A percentile compares a stretch with the other conserved stretches of the same genome.
These are phyloP conservation scores for Emydoidea blandingii DNA, from an alignment of 2,797 vertebrate genomes.

Conservation along the genomic window DNA sequence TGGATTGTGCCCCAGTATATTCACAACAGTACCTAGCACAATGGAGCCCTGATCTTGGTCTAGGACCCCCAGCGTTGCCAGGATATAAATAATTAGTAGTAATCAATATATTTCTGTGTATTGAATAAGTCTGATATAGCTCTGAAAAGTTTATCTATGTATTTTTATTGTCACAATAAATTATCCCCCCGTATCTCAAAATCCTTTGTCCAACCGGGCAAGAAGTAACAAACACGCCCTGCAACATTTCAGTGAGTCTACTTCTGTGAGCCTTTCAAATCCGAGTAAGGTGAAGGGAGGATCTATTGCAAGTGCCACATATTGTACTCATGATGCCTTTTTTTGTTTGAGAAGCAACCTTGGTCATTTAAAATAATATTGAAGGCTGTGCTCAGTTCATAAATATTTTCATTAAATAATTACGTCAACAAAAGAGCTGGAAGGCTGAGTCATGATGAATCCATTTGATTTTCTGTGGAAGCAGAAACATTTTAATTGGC, in stretches of 20 bases:
- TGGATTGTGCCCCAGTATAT: neutral
- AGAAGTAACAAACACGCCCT: accelerated
- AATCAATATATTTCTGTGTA: neutral
- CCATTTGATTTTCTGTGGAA: slow-evolving; percentile 64
- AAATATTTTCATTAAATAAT: slow-evolving; percentile 79
- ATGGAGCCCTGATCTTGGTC: neutral
- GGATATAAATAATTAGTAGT: neutral
- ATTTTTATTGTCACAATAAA: slow-evolving; percentile 18
- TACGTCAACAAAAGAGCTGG: slow-evolving; percentile 58
- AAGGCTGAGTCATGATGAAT: slow-evolving; percentile 58
- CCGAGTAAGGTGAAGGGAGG: slow-evolving; percentile 19
- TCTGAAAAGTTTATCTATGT: neutral
- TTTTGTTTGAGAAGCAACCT: slow-evolving; percentile 29
- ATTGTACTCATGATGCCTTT: neutral
- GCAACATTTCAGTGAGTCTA: neutral
- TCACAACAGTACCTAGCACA: neutral
- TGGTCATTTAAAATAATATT: slow-evolving; percentile 48
- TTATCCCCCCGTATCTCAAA: slow-evolving; percentile 27
- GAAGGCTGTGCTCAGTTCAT: slow-evolving; percentile 47
- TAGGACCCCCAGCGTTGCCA: neutral
- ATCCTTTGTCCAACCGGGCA: neutral
- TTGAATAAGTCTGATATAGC: neutral
- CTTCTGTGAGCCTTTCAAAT: neutral
- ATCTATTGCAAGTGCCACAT: neutral
- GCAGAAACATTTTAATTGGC: slow-evolving; percentile 76